phyloP scores from a whole-genome alignment of 2,797 vertebrate genomes.

The Selene dorsalis region DNA sequence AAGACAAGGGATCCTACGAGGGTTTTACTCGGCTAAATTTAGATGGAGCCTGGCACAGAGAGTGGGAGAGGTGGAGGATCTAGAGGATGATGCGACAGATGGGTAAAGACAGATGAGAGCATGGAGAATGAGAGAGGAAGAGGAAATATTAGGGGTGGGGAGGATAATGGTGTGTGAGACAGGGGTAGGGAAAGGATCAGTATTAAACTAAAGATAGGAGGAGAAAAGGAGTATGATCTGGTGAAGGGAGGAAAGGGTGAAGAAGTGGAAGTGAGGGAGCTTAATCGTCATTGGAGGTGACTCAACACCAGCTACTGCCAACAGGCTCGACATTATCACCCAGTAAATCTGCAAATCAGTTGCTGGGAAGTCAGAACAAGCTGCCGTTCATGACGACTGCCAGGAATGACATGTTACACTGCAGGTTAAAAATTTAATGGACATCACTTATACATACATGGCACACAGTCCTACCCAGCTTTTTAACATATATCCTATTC shows the following conservation, averaged over 20 bases:
- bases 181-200: background rate
- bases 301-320: conserved; percentile 54
- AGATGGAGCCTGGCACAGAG: conserved; percentile 42
- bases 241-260: conserved; percentile 19
- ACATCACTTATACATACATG: background rate
- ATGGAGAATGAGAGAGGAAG: conserved; percentile 3
- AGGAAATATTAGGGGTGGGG: background rate
- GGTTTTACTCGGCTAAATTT: conserved; percentile 67
- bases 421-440: conserved; percentile 4
- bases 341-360: conserved; percentile 55
- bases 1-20: conserved; percentile 51
- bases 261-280: conserved; percentile 26
- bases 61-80: conserved; percentile 28
- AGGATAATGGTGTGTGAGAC: conserved; percentile 7
- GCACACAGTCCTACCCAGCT: background rate
- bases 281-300: conserved; percentile 55
- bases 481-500: background rate
- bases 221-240: conserved; percentile 4
- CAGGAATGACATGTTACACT: conserved; percentile 22
- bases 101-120: conserved; percentile 42
- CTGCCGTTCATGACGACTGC: conserved; percentile 8
- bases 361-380: conserved; percentile 33
- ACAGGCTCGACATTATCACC: conserved; percentile 55
- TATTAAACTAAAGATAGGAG: background rate
- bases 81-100: conserved; percentile 36